These are phyloP conservation scores for Onchidella celtica DNA, from an alignment of 2,888 invertebrate species.

Conservation along the genomic window DNA sequence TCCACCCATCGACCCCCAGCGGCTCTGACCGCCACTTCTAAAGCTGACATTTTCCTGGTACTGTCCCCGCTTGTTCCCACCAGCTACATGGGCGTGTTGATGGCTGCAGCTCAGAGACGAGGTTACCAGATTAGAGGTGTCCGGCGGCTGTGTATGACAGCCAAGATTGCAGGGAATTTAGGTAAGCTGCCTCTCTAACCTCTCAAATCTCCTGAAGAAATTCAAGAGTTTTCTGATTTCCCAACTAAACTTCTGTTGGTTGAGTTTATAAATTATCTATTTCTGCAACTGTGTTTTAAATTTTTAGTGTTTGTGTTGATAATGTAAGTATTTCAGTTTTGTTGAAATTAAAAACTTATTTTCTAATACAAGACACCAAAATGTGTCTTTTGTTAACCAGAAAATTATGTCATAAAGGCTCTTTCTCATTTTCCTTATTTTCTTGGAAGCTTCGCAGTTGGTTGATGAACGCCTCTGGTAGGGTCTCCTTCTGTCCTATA, in stretches of 20 bases:
- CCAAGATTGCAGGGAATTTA: conserved; percentile 66
- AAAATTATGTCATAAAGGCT: no score
- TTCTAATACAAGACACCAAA: no score
- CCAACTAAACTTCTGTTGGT: background rate
- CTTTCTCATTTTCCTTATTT: no score
- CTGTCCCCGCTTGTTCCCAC: conserved; percentile 74
- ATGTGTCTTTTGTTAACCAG: no score
- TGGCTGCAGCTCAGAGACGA: conserved; percentile 71
- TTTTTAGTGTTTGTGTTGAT: background rate
- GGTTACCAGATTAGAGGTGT: conserved; percentile 75
- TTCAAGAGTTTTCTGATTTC: background rate
- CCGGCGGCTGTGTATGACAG: conserved; percentile 62
- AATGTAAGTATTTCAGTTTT: no score
- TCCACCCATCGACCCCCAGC: conserved; percentile 63
- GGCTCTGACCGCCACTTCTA: conserved; percentile 69
- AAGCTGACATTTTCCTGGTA: conserved; percentile 70
- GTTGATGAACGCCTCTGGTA: no score
- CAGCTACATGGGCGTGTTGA: conserved; percentile 69
- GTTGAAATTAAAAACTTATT: no score
- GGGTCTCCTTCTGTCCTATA: no score
- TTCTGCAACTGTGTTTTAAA: background rate
- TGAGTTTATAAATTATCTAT: no score
- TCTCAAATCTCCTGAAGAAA: no score
- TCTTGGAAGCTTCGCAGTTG: no score
- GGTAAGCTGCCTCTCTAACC: conserved; percentile 69